Evolutionary conservation across 2,888 invertebrate species (phyloP).

Genomic region (Lasioglossum zephyrum): DNA sequence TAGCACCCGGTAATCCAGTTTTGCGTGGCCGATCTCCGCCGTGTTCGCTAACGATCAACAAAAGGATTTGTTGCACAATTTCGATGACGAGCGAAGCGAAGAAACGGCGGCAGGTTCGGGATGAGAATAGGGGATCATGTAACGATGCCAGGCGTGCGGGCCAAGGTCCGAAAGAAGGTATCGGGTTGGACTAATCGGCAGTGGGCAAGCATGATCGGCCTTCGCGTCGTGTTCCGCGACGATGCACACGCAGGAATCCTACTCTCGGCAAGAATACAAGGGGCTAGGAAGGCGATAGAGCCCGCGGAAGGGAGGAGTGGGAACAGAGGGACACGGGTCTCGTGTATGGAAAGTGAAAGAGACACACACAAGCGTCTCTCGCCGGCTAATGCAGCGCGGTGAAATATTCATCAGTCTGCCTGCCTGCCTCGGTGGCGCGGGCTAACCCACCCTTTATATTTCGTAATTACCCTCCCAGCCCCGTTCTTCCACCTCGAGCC

Average conservation of each 20-base stretch:
- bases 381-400: conserved; percentile 82
- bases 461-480: conserved; percentile 82
- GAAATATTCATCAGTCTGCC: conserved; percentile 83
- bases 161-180: background rate
- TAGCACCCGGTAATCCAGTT: background rate
- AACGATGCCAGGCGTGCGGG: background rate
- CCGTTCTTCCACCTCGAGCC: conserved; percentile 59
- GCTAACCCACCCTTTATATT: conserved; percentile 83
- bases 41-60: background rate
- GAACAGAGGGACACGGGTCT: conserved; percentile 38
- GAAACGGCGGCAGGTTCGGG: background rate
- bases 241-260: conserved; percentile 57
- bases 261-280: conserved; percentile 60
- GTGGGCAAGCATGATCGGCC: background rate
- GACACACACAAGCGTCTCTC: conserved; percentile 78
- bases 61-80: background rate
- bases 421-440: conserved; percentile 78
- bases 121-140: background rate
- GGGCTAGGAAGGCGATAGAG: conserved; percentile 33
- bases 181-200: background rate
- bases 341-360: conserved; percentile 77
- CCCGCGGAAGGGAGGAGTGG: conserved; percentile 17
- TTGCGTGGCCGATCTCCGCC: background rate
- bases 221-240: background rate
- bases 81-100: too few species aligned